Percentiles rank a stretch among this genome's conserved stretches.
Evolutionary conservation across 1,140 invertebrate species (phyloP).

Genomic region (Listronotus oregonensis): DNA sequence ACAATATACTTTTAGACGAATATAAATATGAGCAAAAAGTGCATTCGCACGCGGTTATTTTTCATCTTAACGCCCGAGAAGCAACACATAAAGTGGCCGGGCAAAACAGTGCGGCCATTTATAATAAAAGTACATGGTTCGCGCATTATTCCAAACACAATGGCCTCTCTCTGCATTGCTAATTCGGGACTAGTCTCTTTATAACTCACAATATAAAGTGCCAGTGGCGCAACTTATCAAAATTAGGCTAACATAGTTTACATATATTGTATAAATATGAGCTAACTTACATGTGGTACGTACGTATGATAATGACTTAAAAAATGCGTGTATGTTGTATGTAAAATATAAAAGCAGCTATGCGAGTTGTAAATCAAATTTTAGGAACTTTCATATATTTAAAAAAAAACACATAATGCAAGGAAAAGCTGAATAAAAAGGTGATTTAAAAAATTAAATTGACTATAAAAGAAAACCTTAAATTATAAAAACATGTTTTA

Average conservation of each 20-base stretch:
- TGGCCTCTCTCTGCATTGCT: slow-evolving; percentile 35
- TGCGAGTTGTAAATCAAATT: too few species aligned
- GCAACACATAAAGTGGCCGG: slow-evolving; percentile 38
- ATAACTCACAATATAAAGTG: slow-evolving; percentile 19
- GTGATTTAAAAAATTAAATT: too few species aligned
- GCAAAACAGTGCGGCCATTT: slow-evolving; percentile 36
- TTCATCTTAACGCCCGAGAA: slow-evolving; percentile 39
- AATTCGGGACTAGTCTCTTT: slow-evolving; percentile 32
- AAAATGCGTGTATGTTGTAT: too few species aligned
- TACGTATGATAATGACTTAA: too few species aligned
- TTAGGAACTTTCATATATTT: too few species aligned
- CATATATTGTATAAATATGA: too few species aligned
- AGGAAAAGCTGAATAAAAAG: too few species aligned
- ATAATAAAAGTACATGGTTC: slow-evolving; percentile 39
- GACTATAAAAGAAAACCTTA: too few species aligned
- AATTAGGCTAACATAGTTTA: not conserved
- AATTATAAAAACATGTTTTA: too few species aligned
- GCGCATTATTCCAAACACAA: slow-evolving; percentile 40
- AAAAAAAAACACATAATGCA: too few species aligned
- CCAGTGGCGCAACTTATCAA: not conserved
- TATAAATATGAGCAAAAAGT: slow-evolving; percentile 35
- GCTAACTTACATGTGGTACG: too few species aligned
- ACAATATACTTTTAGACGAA: slow-evolving; percentile 32
- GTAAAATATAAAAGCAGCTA: too few species aligned
- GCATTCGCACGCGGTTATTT: slow-evolving; percentile 35